These are phyloP conservation scores for Meloidogyne exigua DNA, from an alignment of 1,140 invertebrate genomes.

Conservation along the genomic window DNA sequence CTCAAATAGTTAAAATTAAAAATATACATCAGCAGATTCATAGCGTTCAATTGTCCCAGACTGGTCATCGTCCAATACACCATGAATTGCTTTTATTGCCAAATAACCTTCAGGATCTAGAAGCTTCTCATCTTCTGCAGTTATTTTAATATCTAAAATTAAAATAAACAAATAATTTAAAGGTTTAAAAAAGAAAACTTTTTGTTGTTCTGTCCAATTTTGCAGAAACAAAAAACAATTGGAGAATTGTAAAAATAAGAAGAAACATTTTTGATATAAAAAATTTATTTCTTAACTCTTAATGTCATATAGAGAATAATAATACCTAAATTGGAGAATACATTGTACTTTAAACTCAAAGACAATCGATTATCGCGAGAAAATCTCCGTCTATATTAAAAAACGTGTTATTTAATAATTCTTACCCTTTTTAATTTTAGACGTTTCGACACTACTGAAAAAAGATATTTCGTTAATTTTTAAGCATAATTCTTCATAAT, in stretches of 20 bases:
- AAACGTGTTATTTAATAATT: no score
- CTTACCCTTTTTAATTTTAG: no score
- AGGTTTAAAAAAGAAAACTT: neutral
- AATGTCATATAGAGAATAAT: no score
- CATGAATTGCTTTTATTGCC: slow-evolving; percentile 65
- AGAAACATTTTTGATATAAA: neutral
- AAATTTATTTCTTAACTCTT: no score
- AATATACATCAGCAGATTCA: slow-evolving; percentile 66
- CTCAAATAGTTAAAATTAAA: neutral
- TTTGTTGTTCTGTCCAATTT: neutral
- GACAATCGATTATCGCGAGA: no score
- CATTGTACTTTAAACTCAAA: no score
- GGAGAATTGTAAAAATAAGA: neutral
- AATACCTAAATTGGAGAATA: no score
- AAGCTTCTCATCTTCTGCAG: slow-evolving; percentile 60
- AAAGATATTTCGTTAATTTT: no score
- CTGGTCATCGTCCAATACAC: slow-evolving; percentile 66
- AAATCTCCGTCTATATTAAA: no score
- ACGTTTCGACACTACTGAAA: no score
- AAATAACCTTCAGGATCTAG: slow-evolving; percentile 64
- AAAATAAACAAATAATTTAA: neutral
- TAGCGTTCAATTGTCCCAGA: slow-evolving; percentile 66
- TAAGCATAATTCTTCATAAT: neutral
- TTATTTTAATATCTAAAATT: slow-evolving; percentile 53
- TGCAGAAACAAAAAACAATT: neutral